These are phyloP conservation scores for Stegastes partitus DNA, from an alignment of 2,113 vertebrate genomes.

Conservation along the genomic window DNA sequence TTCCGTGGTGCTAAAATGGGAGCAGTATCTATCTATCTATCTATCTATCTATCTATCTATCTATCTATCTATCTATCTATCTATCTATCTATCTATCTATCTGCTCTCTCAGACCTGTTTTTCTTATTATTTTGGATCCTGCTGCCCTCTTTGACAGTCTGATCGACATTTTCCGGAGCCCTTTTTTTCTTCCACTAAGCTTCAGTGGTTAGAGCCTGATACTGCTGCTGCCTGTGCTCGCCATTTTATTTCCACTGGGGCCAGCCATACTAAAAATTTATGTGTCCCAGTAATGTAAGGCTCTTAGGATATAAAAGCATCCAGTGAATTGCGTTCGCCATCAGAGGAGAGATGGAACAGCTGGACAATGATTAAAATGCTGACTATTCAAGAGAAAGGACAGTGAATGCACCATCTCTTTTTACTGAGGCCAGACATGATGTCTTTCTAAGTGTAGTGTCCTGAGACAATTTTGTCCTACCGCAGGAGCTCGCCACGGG, in stretches of 20 bases:
- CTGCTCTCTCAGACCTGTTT: not conserved
- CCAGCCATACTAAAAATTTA: conserved; percentile 41
- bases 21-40: no score
- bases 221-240: not conserved
- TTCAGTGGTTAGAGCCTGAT: conserved; percentile 26
- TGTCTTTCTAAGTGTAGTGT: conserved; percentile 58
- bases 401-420: conserved; percentile 64
- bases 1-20: no score
- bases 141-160: conserved; percentile 6
- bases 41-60: no score
- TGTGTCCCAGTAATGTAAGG: conserved; percentile 46
- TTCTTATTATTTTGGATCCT: not conserved
- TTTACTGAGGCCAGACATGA: conserved; percentile 50
- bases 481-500: conserved; percentile 43
- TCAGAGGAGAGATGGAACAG: conserved; percentile 58
- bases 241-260: conserved; percentile 29
- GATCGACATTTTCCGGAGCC: conserved; percentile 29
- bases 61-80: no score
- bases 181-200: conserved; percentile 33
- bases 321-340: conserved; percentile 36
- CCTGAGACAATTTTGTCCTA: conserved; percentile 63
- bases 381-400: conserved; percentile 57
- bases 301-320: conserved; percentile 57
- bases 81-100: no score
- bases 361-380: conserved; percentile 69